Evolutionary conservation across 1,140 invertebrate genomes (phyloP).

Genomic region (Leptonema lineaticorne): DNA sequence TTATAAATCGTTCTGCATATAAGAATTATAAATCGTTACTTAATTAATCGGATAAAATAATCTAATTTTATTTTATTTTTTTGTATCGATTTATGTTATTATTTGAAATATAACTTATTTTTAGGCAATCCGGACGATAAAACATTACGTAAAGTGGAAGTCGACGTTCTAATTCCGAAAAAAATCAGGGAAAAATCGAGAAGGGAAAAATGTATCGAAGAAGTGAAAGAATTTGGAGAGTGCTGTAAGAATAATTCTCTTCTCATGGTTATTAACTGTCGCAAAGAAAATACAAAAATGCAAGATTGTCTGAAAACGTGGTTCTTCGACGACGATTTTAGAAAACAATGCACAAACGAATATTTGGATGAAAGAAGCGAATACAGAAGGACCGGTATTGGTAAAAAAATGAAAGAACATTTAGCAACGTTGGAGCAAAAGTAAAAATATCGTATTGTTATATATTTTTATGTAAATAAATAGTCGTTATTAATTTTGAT

Average conservation of each 20-base stretch:
- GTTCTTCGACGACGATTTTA: slow-evolving; percentile 77
- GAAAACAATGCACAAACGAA: slow-evolving; percentile 69
- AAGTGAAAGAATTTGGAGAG: slow-evolving; percentile 71
- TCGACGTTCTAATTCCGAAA: slow-evolving; percentile 81
- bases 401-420: slow-evolving; percentile 51
- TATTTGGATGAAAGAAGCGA: slow-evolving; percentile 81
- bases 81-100: not conserved
- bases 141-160: slow-evolving; percentile 79
- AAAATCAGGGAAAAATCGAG: slow-evolving; percentile 79
- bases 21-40: not conserved
- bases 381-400: slow-evolving; percentile 76
- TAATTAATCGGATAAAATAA: not conserved
- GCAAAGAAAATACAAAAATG: slow-evolving; percentile 66
- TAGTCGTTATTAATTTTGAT: too few relatives aligned
- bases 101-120: slow-evolving; percentile 40
- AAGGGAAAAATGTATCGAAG: slow-evolving; percentile 70
- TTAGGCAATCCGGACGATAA: slow-evolving; percentile 83
- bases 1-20: not conserved
- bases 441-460: not conserved
- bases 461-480: not conserved
- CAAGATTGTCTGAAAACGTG: slow-evolving; percentile 71
- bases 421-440: not conserved
- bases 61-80: slow-evolving; percentile 3
- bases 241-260: slow-evolving; percentile 73
- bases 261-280: slow-evolving; percentile 72